phyloP scores from a whole-genome alignment of 2,113 vertebrate species.

The Hippocampus abdominalis region DNA sequence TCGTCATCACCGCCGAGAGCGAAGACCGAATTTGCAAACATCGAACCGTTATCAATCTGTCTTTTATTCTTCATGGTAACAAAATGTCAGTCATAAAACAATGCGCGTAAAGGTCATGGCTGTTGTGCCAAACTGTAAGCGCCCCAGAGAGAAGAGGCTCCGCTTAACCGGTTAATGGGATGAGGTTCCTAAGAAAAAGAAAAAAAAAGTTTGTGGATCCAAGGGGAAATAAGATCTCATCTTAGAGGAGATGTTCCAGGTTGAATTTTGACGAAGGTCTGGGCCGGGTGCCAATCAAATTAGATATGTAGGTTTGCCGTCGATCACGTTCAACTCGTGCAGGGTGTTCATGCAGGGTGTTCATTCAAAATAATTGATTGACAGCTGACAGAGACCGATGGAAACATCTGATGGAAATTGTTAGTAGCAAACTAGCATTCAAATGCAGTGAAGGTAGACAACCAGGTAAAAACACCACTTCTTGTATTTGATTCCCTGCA shows the following conservation, averaged over 20 bases:
- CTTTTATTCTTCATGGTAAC: not conserved
- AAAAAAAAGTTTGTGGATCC: not conserved
- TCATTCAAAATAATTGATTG: not conserved
- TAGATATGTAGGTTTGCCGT: not conserved
- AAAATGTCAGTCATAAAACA: slow-evolving; percentile 1
- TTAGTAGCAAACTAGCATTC: not conserved
- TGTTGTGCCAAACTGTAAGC: not conserved
- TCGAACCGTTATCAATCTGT: not conserved
- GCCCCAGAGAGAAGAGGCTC: not conserved
- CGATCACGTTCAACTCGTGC: not conserved
- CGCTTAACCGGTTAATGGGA: not conserved
- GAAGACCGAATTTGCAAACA: slow-evolving; percentile 17
- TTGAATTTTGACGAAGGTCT: not conserved
- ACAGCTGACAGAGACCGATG: not conserved
- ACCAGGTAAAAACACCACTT: too few species aligned
- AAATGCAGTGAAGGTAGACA: too few species aligned
- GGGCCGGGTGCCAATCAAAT: not conserved
- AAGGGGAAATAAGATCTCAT: not conserved
- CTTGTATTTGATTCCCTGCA: too few species aligned
- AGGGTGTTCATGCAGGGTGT: not conserved
- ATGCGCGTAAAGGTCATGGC: not conserved
- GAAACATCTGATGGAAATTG: not conserved
- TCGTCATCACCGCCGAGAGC: slow-evolving; percentile 30
- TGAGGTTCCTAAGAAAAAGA: not conserved
- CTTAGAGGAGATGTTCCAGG: not conserved